Conservation (phyloP, 1,140 invertebrate genomes). For the Manduca sexta region DNA sequence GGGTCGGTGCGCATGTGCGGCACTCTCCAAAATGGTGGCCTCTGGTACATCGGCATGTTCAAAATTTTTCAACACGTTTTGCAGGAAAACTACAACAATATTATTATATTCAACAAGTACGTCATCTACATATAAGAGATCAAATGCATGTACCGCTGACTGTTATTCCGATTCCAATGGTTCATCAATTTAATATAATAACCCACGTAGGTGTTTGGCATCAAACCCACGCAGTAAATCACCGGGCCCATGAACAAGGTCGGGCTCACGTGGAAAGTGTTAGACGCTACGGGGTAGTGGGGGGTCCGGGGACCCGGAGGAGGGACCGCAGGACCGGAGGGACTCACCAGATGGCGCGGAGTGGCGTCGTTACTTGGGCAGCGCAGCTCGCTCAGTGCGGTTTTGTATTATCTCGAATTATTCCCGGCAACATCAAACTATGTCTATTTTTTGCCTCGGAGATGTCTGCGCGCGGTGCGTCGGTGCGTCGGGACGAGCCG, state of each 20-base stretch:
- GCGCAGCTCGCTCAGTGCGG: slow-evolving; percentile 37
- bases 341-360: slow-evolving; percentile 58
- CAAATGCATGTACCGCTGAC: too few species aligned
- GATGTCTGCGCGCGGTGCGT: slow-evolving; percentile 40
- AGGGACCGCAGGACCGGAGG: slow-evolving; percentile 12
- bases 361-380: slow-evolving; percentile 28
- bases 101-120: too few species aligned
- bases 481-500: slow-evolving; percentile 30
- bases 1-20: slow-evolving; percentile 69
- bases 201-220: slow-evolving; percentile 42
- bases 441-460: slow-evolving; percentile 58
- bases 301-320: slow-evolving; percentile 6
- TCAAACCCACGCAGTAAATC: slow-evolving; percentile 37
- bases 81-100: slow-evolving; percentile 1
- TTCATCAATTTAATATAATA: slow-evolving; percentile 11
- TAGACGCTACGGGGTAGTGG: slow-evolving; percentile 12
- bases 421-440: slow-evolving; percentile 51
- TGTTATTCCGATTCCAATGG: slow-evolving; percentile 1
- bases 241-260: slow-evolving; percentile 30
- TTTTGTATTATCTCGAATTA: slow-evolving; percentile 50
- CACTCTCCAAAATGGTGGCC: slow-evolving; percentile 77
- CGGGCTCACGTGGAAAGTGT: slow-evolving; percentile 10
- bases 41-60: slow-evolving; percentile 81
- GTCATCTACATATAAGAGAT: too few species aligned
- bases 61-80: slow-evolving; percentile 1